Evolutionary conservation across 1,140 invertebrate species (phyloP).

Genomic region (Drosophila paulistorum): DNA sequence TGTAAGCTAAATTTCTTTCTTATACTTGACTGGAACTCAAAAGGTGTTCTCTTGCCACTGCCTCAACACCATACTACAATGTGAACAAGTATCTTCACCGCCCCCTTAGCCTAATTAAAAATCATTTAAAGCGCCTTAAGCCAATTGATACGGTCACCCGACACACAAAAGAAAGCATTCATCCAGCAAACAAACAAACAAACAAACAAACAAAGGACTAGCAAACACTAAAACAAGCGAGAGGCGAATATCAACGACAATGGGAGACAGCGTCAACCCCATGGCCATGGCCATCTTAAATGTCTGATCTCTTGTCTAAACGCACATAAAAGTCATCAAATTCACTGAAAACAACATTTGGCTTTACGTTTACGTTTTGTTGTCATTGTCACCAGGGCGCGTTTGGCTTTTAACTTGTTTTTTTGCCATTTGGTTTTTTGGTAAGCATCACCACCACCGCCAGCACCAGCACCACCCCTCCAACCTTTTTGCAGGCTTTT

Average conservation of each 20-base stretch:
- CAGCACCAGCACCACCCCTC: slow-evolving; percentile 10
- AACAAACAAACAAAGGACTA: slow-evolving; percentile 19
- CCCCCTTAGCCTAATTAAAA: slow-evolving; percentile 66
- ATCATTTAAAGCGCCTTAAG: slow-evolving; percentile 75
- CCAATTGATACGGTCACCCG: slow-evolving; percentile 64
- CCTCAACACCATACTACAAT: not conserved
- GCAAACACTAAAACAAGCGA: slow-evolving; percentile 32
- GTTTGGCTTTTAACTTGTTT: slow-evolving; percentile 75
- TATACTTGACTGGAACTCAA: not conserved
- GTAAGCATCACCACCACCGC: slow-evolving; percentile 18
- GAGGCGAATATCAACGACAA: slow-evolving; percentile 39
- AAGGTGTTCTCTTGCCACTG: not conserved
- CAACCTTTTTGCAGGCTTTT: not conserved
- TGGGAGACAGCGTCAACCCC: slow-evolving; percentile 51
- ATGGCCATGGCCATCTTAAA: slow-evolving; percentile 73
- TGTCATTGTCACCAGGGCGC: slow-evolving; percentile 69
- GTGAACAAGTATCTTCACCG: not conserved
- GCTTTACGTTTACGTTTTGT: slow-evolving; percentile 76
- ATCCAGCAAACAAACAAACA: slow-evolving; percentile 20
- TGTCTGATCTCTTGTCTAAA: slow-evolving; percentile 78
- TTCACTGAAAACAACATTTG: slow-evolving; percentile 82
- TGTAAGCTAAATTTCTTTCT: not conserved
- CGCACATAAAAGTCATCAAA: slow-evolving; percentile 82
- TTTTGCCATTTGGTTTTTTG: slow-evolving; percentile 5
- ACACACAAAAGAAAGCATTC: slow-evolving; percentile 1